Conservation (phyloP, 2,113 vertebrate genomes). For the Amphilophus citrinellus region DNA sequence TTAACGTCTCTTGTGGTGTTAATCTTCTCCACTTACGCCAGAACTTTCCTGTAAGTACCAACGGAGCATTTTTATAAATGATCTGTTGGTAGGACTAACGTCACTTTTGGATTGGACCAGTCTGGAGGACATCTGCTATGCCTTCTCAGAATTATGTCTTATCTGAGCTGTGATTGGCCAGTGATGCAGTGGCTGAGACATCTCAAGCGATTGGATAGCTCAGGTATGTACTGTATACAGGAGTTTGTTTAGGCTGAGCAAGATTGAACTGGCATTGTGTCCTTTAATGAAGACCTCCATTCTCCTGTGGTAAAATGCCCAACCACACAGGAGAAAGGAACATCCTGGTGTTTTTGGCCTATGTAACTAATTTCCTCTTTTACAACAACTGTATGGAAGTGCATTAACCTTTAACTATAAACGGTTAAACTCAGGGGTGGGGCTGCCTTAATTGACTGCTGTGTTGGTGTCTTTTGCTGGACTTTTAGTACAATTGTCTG, state of each 20-base stretch:
- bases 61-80: conserved; percentile 1
- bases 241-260: not conserved
- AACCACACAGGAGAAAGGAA: not conserved
- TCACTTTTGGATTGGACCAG: conserved; percentile 19
- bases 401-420: not conserved
- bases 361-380: fast-evolving
- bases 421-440: not conserved
- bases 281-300: not conserved
- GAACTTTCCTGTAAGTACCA: not conserved
- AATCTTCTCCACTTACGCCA: not conserved
- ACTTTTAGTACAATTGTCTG: not conserved
- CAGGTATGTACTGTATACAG: fast-evolving
- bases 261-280: not conserved
- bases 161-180: conserved; percentile 32
- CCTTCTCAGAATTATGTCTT: not conserved
- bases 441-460: too few relatives aligned
- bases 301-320: too few relatives aligned
- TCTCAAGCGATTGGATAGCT: conserved; percentile 31
- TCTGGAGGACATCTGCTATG: not conserved
- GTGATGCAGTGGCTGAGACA: not conserved
- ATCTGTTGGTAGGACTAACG: not conserved
- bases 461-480: not conserved
- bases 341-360: not conserved
- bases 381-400: not conserved
- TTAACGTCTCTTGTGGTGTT: not conserved